Base-by-base conservation (phyloP, 2,797 vertebrate genomes). In the Podargus strigoides region DNA sequence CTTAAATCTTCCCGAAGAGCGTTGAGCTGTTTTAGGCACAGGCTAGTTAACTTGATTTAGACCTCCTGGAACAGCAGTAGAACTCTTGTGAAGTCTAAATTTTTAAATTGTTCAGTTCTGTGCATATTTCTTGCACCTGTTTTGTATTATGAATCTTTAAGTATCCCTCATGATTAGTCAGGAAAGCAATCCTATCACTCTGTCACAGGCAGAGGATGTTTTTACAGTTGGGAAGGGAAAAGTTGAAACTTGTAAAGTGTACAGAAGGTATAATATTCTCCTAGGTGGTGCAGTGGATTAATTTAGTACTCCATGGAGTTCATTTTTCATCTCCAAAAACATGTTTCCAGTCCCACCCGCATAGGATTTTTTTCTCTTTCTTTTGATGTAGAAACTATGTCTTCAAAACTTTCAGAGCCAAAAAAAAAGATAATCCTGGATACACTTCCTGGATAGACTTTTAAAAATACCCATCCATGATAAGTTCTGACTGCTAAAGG, bases 111-210 rank as follows among this genome's bases (percentile, higher is more conserved):
- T 59, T 91, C 53, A 67, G 28, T 96, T 96, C 89, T 87, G n/a
- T 85, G 76, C 39, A 59, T 97, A 46, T 91, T 96, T 94, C 83
- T 95, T 90, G 37, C 97, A 98, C 96, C 97, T 98, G 97, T 97
- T 97, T 96, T 97, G 55, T 94, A 44, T 97, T 97, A 97, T 30
- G 69, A 92, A 93, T 95, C 91, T 62, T 10, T 91, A 86, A 79
- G 80, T 93, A 96, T 94, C 78, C 64, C 87, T 85, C 62, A 46
- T 90, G 79, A 85, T 96, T 95, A 97, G 68, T 94, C 79, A 96
- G 81, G 93, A 94, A 94, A 85, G 75, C 89, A 95, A 87, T 87
- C 84, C 85, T 90, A 84, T 93, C 92, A 72, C 69, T 75, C 72
- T 95, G 91, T 96, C 85, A 80, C 46, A 86, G 74, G 91, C 96